Conservation (phyloP, 2,113 vertebrate species). For the Motacilla alba region DNA sequence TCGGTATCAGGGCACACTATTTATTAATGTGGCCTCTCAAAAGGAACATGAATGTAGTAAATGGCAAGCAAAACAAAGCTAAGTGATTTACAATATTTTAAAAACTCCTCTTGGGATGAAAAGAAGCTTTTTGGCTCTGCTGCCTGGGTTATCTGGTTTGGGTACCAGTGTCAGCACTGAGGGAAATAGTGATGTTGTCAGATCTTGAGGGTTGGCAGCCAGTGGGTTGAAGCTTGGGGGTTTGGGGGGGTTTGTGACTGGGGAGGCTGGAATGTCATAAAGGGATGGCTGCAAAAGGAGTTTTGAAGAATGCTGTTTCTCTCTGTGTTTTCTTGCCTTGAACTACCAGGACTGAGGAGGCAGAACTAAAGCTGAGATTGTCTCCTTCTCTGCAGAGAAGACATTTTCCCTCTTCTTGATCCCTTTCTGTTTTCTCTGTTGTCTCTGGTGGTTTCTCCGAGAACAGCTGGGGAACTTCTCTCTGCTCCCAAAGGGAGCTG, state of each 20-base stretch:
- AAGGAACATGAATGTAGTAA: not conserved
- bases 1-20: not conserved
- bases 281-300: not conserved
- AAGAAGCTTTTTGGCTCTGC: not conserved
- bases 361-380: not conserved
- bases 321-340: not conserved
- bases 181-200: not conserved
- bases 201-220: not conserved
- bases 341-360: not conserved
- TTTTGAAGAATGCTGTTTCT: not conserved
- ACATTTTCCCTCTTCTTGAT: not conserved
- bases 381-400: not conserved
- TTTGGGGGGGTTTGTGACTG: not conserved
- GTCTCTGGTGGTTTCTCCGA: not conserved
- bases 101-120: not conserved
- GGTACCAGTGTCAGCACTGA: not conserved
- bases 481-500: not conserved
- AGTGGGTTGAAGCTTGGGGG: not conserved
- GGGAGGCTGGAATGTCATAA: not conserved
- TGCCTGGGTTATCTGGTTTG: not conserved
- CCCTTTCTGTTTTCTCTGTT: not conserved
- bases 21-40: constrained; percentile 8
- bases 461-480: not conserved
- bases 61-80: constrained; percentile 3
- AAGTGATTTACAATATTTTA: not conserved